Base-by-base conservation (phyloP, 2,888 invertebrate genomes). In the Pseudococcus jackbeardsleyi region DNA sequence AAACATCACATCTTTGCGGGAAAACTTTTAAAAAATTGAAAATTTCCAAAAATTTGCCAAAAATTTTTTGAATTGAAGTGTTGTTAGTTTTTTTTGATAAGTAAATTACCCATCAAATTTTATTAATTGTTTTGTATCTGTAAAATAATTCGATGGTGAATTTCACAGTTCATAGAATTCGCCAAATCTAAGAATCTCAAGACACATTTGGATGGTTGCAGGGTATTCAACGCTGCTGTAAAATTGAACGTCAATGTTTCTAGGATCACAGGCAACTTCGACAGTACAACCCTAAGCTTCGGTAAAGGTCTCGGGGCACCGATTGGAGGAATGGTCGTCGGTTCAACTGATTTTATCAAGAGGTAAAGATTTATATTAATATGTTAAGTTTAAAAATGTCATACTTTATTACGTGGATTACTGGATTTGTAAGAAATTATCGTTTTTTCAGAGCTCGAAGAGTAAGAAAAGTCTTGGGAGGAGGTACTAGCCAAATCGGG, bases 261-360 rank as follows among this genome's bases (percentile, higher is more conserved):
- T 33, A 92, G 95, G 68, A 93, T 98, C 33, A 94, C 94, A 6
- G 92, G 94, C 89, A 94, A 95, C 90, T 96, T 95, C 89, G 96
- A 96, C 91, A 95, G 96, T 0, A 94, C 98, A 1, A 95, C 95
- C 88, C 94, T 98, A 90, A 99, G 98, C 91, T 93, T 99, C 90
- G 98, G 98, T 91, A 98, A 98, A 93, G 95, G 97, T 0, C 92
- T 99, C 19, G 96, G 97, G 1, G 96, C 97, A 46, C 99, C 99
- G 0, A 94, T 96, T 2, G 99, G 99, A 0, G 96, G 98, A 0
- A 92, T 97, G 11, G 92, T 99, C 5, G 95, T 95, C 5, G 98
- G 98, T 0, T 93, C 93, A 1, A 93, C 93, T 89, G 93, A 92
- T 48, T 97, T 97, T 90, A 94, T 97, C 90, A 92, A 54, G 5